phyloP scores from a whole-genome alignment of 2,113 vertebrate species.

The Speoplatyrhinus poulsoni region DNA sequence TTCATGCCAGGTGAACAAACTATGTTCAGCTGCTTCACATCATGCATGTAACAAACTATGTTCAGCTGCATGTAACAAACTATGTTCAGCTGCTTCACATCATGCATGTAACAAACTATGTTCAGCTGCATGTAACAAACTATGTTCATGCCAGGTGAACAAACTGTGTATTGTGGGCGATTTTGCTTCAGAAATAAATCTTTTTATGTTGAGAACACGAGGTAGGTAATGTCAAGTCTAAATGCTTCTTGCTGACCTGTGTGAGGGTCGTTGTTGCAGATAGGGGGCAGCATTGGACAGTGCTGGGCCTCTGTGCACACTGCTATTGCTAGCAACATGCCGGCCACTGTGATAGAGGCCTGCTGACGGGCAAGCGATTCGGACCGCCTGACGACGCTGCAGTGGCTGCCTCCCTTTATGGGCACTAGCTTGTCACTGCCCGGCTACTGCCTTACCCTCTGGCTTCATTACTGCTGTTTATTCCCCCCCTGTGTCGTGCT shows the following conservation, averaged over 20 bases:
- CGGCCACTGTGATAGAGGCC: constrained; percentile 9
- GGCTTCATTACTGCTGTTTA: constrained; percentile 84
- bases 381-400: constrained; percentile 16
- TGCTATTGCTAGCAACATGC: constrained; percentile 6
- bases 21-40: too few relatives aligned
- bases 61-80: too few relatives aligned
- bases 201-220: too few relatives aligned
- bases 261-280: constrained; percentile 43
- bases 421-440: constrained; percentile 81
- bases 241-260: background rate
- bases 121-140: too few relatives aligned
- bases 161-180: too few relatives aligned
- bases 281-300: constrained; percentile 78
- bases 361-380: constrained; percentile 15
- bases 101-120: too few relatives aligned
- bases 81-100: too few relatives aligned
- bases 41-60: too few relatives aligned
- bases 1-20: too few relatives aligned
- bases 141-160: too few relatives aligned
- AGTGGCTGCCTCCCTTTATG: constrained; percentile 50
- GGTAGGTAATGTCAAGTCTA: too few relatives aligned
- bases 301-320: constrained; percentile 22
- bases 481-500: constrained; percentile 67
- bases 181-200: too few relatives aligned
- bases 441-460: constrained; percentile 77